Evolutionary conservation across 2,113 vertebrate genomes (phyloP), one percentile per base, ranked within the genome.

Genomic region (Microcebus murinus): DNA sequence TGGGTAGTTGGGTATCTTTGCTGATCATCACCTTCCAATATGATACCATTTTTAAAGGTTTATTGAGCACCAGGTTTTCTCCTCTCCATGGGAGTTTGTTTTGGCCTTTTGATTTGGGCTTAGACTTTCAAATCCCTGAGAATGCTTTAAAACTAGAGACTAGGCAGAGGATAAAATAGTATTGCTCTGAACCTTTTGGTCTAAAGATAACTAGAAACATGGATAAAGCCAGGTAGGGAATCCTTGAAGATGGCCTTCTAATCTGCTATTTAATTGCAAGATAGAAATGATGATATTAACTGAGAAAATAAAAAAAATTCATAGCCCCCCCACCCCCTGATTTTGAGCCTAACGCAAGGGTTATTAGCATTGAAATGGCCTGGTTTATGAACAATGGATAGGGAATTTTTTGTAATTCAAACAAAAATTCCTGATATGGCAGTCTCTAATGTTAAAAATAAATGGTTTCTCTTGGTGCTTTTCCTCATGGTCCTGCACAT

Each of bases 81-180:
- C 6, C 27, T 84, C 15, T 55, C 20, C 20, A 14, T 65, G 59
- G 48, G 52, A 89, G 23, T 89, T 59, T 65, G 45, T 48, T 89
- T 86, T 65, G 80, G 31, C 42, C 25, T 88, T 96, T 85, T 90
- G 50, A 77, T 76, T 93, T 90, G 70, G 10, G 59, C 50, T n/a
- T 87, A 65, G 42, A 91, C 70, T 79, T 86, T 87, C 42, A 85
- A 82, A 27, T 93, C 81, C 57, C 42, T 82, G 81, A 45, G n/a
- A 93, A 74, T 65, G 20, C 42, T 61, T 82, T 91, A 87, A 76
- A 89, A 81, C 52, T 76, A 91, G 39, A 90, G 31, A 59, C 31
- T 42, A 79, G 63, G n/a, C 34, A 83, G 20, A 73, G 29, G 61
- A 67, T 67, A 3, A 31, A 65, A 79, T 2, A 57, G 27, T 57